Percentiles rank a stretch among this genome's conserved stretches.
Evolutionary conservation across 2,888 invertebrate species (phyloP).

Genomic region (Catotricha subobsoleta): DNA sequence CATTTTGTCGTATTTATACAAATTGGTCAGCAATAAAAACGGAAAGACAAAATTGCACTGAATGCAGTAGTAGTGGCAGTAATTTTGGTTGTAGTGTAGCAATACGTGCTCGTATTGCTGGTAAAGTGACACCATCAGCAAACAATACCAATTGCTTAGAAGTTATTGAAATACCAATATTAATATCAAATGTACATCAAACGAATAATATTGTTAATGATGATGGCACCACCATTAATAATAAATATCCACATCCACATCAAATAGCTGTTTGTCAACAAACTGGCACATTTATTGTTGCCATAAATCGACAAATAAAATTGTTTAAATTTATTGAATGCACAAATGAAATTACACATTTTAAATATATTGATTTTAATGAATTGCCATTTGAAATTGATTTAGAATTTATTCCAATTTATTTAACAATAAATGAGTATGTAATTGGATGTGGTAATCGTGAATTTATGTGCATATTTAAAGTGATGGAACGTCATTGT

Average conservation of each 20-base stretch:
- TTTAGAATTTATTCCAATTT: slow-evolving; percentile 40
- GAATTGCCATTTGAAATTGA: slow-evolving; percentile 45
- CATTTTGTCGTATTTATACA: slow-evolving; percentile 51
- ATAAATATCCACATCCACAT: background rate
- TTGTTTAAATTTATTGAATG: slow-evolving; percentile 43
- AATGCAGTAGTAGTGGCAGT: slow-evolving; percentile 31
- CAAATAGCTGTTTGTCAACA: slow-evolving; percentile 10
- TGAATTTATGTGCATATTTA: slow-evolving; percentile 43
- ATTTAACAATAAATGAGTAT: slow-evolving; percentile 46
- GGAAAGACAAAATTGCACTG: background rate
- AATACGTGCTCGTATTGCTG: slow-evolving; percentile 53
- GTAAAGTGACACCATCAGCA: slow-evolving; percentile 51
- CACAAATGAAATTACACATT: slow-evolving; percentile 46
- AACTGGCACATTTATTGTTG: slow-evolving; percentile 20
- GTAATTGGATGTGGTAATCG: slow-evolving; percentile 44
- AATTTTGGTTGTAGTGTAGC: slow-evolving; percentile 19
- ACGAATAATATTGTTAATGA: slow-evolving; percentile 20
- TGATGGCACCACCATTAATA: background rate
- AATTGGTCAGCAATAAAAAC: slow-evolving; percentile 35
- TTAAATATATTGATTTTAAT: slow-evolving; percentile 51
- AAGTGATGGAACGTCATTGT: slow-evolving; percentile 21
- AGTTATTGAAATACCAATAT: slow-evolving; percentile 56
- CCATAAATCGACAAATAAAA: slow-evolving; percentile 22
- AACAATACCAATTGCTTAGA: slow-evolving; percentile 44
- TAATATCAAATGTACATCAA: no score